Base-by-base conservation (phyloP, 1,140 invertebrate genomes). In the Forficula auricularia region DNA sequence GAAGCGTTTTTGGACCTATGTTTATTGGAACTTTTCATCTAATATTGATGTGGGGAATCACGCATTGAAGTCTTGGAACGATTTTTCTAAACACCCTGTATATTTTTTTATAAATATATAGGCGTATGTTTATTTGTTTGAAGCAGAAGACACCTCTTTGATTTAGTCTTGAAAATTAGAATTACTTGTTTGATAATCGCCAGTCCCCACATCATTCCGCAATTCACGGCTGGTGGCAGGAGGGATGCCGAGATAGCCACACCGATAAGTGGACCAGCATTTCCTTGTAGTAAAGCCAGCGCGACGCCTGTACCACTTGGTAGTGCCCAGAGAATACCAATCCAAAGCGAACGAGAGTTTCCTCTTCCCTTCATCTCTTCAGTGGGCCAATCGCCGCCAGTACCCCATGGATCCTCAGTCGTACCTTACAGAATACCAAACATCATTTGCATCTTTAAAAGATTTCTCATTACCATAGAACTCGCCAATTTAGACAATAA, bases 221-320 rank as follows among this genome's bases (percentile, higher is more conserved):
- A 79, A 60, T 89, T 89, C 4, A 88, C 82, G 46, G 82, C 78
- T 10, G 84, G 85, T n/a, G 84, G 84, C 38, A 90, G 55, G 22
- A 88, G 61, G 1, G 84, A 88, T 2, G 85, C 84, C 2, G 84
- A 87, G 55, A 89, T 88, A 3, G 85, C 85, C 30, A 90, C 85
- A 49, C 84, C 84, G 46, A 90, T 87, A 31, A 89, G 56, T 2
- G 84, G 84, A 1, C 82, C 82, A 32, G 77, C 76, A 53, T 82
- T 87, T 13, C 82, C 83, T 54, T 84, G 82, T 1, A 90, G 64
- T 22, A 89, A 64, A 20, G 83, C 83, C n/a, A 90, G 67, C 1
- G 84, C 84, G 1, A 90, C 83, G 9, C 82, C 85, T 12, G 74
- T 77, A 2, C 75, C 76, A 19, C 75, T 78, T 19, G 76, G 77